A percentile compares a stretch with the other conserved stretches of the same genome.
Conservation (phyloP, 2,888 invertebrate species). For the Eulithis prunata region DNA sequence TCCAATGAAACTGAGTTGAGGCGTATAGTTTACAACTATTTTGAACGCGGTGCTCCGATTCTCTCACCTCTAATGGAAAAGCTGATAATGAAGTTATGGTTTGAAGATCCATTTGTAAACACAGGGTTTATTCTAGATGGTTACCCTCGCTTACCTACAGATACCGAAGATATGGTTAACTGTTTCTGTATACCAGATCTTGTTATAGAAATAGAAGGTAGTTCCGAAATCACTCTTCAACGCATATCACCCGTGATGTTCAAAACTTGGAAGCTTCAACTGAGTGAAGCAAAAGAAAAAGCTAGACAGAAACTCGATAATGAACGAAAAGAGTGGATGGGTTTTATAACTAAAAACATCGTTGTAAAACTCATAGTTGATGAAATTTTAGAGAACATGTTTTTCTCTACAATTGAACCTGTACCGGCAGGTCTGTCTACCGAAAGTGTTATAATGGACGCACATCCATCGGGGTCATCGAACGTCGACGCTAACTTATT, state of each 20-base stretch:
- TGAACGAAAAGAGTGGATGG: slow-evolving; percentile 59
- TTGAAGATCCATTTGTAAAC: slow-evolving; percentile 72
- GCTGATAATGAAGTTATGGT: slow-evolving; percentile 80
- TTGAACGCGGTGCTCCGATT: slow-evolving; percentile 76
- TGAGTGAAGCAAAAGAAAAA: slow-evolving; percentile 62
- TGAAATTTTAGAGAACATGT: slow-evolving; percentile 58
- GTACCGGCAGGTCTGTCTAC: slow-evolving; percentile 38
- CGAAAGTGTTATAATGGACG: slow-evolving; percentile 77
- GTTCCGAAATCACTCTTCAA: slow-evolving; percentile 57
- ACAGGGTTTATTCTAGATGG: slow-evolving; percentile 85
- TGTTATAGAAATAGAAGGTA: slow-evolving; percentile 77
- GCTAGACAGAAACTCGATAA: slow-evolving; percentile 52
- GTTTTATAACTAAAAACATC: slow-evolving; percentile 60
- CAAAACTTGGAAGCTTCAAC: slow-evolving; percentile 69
- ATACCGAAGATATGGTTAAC: slow-evolving; percentile 80
- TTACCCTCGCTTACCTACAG: slow-evolving; percentile 83
- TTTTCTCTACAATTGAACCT: slow-evolving; percentile 40
- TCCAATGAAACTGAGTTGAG: slow-evolving; percentile 68
- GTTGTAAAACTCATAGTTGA: slow-evolving; percentile 62
- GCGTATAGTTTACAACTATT: slow-evolving; percentile 74
- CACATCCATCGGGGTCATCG: slow-evolving; percentile 64
- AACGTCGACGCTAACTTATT: slow-evolving; percentile 68
- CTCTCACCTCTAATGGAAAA: slow-evolving; percentile 70
- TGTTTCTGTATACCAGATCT: slow-evolving; percentile 84
- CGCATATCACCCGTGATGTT: slow-evolving; percentile 64